A percentile compares a stretch with the other conserved stretches of the same genome.
phyloP scores from a whole-genome alignment of 2,888 invertebrate genomes.

The Chloromyia formosa region DNA sequence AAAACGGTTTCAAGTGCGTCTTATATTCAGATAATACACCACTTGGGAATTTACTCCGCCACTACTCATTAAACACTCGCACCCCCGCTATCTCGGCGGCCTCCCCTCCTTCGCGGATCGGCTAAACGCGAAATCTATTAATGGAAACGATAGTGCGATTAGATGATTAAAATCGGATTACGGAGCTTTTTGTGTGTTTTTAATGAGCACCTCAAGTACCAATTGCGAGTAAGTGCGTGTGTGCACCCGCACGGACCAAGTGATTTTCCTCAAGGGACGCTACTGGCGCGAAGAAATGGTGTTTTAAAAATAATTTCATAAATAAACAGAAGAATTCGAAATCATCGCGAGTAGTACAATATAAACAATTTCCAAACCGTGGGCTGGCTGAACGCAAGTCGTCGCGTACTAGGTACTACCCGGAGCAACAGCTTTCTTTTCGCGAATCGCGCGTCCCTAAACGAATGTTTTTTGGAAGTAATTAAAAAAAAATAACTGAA shows the following conservation, averaged over 20 bases:
- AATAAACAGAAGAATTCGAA: constrained; percentile 13
- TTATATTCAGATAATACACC: background rate
- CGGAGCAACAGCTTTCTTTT: background rate
- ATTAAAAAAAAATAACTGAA: too few species aligned
- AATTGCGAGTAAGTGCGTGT: background rate
- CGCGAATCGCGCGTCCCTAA: background rate
- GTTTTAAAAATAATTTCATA: constrained; percentile 39
- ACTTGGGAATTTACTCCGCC: too few species aligned
- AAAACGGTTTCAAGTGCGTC: background rate
- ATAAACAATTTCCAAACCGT: background rate
- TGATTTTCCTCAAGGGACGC: background rate
- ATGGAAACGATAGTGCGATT: constrained; percentile 20
- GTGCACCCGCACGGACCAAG: background rate
- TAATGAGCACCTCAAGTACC: background rate
- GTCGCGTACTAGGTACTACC: too few species aligned
- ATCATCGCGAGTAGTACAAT: constrained; percentile 13
- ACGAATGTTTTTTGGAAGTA: background rate
- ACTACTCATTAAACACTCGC: too few species aligned
- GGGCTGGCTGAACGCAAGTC: background rate
- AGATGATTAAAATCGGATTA: constrained; percentile 14
- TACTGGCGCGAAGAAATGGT: constrained; percentile 14
- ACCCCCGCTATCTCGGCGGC: too few species aligned
- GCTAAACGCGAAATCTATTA: constrained; percentile 17
- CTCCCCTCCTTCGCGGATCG: background rate
- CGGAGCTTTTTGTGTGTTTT: background rate